Conservation (phyloP, 2,888 invertebrate genomes). For the Hemistola chrysoprasaria region DNA sequence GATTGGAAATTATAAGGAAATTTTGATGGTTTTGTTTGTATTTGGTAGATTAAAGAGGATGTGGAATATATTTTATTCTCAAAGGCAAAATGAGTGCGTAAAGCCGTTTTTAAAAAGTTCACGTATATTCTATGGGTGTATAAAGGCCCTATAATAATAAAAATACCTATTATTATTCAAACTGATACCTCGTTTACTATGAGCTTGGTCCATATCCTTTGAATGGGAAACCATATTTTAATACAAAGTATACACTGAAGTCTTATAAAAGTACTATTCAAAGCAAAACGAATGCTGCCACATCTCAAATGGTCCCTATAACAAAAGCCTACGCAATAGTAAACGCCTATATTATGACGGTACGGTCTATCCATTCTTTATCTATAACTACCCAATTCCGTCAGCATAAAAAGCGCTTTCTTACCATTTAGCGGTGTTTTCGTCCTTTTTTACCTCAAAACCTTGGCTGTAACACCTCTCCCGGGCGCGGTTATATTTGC, state of each 20-base stretch:
- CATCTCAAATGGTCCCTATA: constrained; percentile 28
- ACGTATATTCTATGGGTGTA: background rate
- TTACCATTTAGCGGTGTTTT: constrained; percentile 75
- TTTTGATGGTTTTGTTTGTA: background rate
- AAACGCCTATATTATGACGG: constrained; percentile 43
- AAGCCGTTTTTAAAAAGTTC: too few species aligned
- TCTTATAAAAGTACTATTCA: constrained; percentile 33
- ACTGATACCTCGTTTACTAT: too few species aligned
- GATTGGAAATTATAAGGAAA: background rate
- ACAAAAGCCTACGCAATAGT: constrained; percentile 33
- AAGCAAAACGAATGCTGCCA: constrained; percentile 32
- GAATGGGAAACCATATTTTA: background rate
- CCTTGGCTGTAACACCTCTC: constrained; percentile 76
- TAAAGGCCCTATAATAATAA: too few species aligned
- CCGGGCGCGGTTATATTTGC: constrained; percentile 77
- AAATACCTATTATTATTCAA: too few species aligned
- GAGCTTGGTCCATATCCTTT: too few species aligned
- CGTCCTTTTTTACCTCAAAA: constrained; percentile 76
- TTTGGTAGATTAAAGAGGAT: background rate
- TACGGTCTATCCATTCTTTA: constrained; percentile 67
- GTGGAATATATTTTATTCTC: too few species aligned
- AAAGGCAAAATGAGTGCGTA: too few species aligned
- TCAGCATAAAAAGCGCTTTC: constrained; percentile 73
- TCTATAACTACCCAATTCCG: constrained; percentile 71
- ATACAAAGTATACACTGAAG: constrained; percentile 16